These are phyloP conservation scores for Pseudorhiza aurosa DNA, from an alignment of 30 jellyfish, hydroid and myxozoan genomes.

Conservation along the genomic window DNA sequence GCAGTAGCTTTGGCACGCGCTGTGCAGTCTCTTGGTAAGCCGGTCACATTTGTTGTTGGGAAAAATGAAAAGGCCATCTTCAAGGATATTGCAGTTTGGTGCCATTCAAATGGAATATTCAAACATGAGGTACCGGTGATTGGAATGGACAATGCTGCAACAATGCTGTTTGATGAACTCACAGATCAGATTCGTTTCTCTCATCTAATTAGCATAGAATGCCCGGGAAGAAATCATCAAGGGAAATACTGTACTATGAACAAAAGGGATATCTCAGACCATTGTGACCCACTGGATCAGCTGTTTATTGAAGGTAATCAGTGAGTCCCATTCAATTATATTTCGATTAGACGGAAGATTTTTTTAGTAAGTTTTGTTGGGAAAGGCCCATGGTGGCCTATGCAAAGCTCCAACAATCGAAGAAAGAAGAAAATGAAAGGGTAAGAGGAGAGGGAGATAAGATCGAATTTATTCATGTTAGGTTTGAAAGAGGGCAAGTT, in stretches of 20 bases:
- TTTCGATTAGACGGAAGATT: too few species aligned
- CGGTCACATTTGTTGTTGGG: constrained; percentile 82
- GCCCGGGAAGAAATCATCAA: constrained; percentile 67
- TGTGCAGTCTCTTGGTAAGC: constrained; percentile 65
- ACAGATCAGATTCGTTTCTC: constrained; percentile 63
- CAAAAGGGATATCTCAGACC: constrained; percentile 50
- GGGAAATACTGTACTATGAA: constrained; percentile 77
- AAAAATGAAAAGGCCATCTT: constrained; percentile 21
- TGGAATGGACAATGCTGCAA: constrained; percentile 18
- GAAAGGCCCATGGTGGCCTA: too few species aligned
- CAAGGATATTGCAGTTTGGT: constrained; percentile 33
- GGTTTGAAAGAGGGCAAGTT: too few species aligned
- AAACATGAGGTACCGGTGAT: constrained; percentile 66
- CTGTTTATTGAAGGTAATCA: constrained; percentile 79
- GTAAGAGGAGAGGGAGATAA: too few species aligned
- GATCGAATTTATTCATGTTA: too few species aligned
- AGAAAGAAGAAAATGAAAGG: too few species aligned
- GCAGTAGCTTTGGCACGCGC: constrained; percentile 87
- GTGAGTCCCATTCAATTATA: too few species aligned
- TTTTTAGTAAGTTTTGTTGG: too few species aligned
- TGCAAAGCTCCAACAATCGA: too few species aligned
- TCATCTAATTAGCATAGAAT: constrained; percentile 86
- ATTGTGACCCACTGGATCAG: constrained; percentile 77
- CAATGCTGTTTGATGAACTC: constrained; percentile 53
- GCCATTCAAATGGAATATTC: constrained; percentile 54